These are phyloP conservation scores for Pandion haliaetus DNA, from an alignment of 2,113 vertebrate genomes.

Conservation along the genomic window DNA sequence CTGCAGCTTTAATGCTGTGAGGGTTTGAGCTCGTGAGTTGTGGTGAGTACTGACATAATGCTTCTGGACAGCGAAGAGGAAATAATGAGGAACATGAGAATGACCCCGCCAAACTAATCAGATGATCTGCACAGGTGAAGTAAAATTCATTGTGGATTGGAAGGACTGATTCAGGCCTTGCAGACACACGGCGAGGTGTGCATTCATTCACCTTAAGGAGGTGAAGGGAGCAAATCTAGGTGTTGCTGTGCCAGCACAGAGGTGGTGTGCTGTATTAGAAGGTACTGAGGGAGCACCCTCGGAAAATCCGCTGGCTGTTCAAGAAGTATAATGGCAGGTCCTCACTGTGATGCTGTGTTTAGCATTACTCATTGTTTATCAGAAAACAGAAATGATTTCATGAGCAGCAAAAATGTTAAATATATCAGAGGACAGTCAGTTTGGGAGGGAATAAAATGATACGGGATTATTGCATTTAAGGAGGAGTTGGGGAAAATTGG, in stretches of 20 bases:
- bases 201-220: neutral
- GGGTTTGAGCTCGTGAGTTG: neutral
- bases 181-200: neutral
- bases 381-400: neutral
- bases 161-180: neutral
- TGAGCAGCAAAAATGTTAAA: neutral
- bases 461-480: neutral
- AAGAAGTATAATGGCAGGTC: neutral
- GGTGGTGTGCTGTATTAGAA: neutral
- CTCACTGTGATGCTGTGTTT: neutral
- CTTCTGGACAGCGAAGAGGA: neutral
- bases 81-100: neutral
- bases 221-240: neutral
- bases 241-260: neutral
- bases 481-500: neutral
- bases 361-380: neutral
- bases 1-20: neutral
- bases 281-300: neutral
- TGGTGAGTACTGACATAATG: neutral
- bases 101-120: neutral
- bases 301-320: neutral
- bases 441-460: neutral
- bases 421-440: neutral
- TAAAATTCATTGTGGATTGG: neutral
- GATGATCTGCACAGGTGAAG: fast-evolving